Percentiles rank a stretch among this genome's conserved stretches.
Conservation (phyloP, 1,140 invertebrate genomes). For the Temnothorax nylanderi region DNA sequence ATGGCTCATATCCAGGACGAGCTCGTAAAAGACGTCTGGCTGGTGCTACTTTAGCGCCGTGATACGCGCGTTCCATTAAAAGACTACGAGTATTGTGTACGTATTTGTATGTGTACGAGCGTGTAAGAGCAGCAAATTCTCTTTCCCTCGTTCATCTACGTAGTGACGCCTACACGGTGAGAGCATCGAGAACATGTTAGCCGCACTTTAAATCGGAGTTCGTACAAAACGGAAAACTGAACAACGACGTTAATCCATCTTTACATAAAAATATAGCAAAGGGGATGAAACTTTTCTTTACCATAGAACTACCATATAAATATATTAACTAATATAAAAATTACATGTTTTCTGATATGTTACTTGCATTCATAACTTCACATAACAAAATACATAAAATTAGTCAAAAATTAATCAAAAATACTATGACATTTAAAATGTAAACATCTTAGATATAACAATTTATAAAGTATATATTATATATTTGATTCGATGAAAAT, state of each 20-base stretch:
- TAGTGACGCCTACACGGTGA: slow-evolving; percentile 21
- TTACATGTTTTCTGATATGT: background rate
- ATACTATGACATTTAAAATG: background rate
- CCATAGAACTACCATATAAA: background rate
- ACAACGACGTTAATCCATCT: background rate
- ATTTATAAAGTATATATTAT: background rate
- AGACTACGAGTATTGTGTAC: slow-evolving; percentile 12
- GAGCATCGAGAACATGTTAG: slow-evolving; percentile 11
- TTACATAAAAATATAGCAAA: background rate
- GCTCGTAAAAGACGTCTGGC: slow-evolving; percentile 71
- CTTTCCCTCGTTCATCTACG: background rate
- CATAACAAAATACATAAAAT: background rate
- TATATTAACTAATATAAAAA: background rate
- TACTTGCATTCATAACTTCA: background rate
- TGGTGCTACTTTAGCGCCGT: slow-evolving; percentile 56
- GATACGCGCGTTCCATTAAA: slow-evolving; percentile 68
- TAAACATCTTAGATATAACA: background rate
- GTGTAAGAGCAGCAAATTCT: slow-evolving; percentile 43
- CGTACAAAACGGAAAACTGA: slow-evolving; percentile 35
- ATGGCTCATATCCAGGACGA: slow-evolving; percentile 59
- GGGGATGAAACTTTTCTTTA: background rate
- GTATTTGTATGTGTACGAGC: background rate
- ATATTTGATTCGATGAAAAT: background rate
- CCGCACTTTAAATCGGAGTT: slow-evolving; percentile 57
- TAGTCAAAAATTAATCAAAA: background rate